These are phyloP conservation scores for Trilocha varians DNA, from an alignment of 2,888 invertebrate species.

Conservation along the genomic window DNA sequence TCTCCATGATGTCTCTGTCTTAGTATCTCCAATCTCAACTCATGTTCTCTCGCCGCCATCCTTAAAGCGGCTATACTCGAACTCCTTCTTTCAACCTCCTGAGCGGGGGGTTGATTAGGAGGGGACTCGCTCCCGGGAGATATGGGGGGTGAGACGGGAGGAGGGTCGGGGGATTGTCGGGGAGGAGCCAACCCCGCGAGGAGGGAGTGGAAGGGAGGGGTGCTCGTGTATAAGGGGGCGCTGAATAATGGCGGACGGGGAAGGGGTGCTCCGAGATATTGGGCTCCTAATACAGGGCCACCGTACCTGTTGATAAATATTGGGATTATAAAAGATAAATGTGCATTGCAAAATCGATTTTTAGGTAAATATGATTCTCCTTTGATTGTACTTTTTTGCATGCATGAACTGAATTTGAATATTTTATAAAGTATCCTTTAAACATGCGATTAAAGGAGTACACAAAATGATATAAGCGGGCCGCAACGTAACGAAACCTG, in stretches of 20 bases:
- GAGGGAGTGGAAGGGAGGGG: conserved; percentile 57
- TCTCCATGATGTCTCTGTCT: conserved; percentile 83
- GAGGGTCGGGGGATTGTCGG: conserved; percentile 57
- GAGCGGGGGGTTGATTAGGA: conserved; percentile 58
- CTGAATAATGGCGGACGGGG: conserved; percentile 71
- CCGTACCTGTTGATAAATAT: conserved; percentile 41
- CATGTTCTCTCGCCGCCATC: conserved; percentile 91
- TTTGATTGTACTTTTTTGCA: too few species aligned
- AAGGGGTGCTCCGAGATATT: conserved; percentile 68
- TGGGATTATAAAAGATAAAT: too few species aligned
- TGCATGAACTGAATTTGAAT: too few species aligned
- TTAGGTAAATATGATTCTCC: too few species aligned
- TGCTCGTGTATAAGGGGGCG: conserved; percentile 78
- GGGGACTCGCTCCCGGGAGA: conserved; percentile 70
- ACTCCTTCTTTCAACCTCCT: conserved; percentile 86
- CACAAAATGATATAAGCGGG: too few species aligned
- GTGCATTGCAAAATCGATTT: too few species aligned
- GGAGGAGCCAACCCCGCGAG: conserved; percentile 63
- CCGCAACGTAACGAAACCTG: too few species aligned
- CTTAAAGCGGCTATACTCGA: conserved; percentile 91
- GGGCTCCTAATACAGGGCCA: conserved; percentile 50
- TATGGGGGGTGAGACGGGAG: conserved; percentile 70
- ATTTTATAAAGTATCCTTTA: too few species aligned
- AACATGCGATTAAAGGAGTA: too few species aligned
- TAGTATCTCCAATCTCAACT: conserved; percentile 86